Base-by-base conservation (phyloP, 2,113 vertebrate genomes). In the Phyllopteryx taeniolatus region DNA sequence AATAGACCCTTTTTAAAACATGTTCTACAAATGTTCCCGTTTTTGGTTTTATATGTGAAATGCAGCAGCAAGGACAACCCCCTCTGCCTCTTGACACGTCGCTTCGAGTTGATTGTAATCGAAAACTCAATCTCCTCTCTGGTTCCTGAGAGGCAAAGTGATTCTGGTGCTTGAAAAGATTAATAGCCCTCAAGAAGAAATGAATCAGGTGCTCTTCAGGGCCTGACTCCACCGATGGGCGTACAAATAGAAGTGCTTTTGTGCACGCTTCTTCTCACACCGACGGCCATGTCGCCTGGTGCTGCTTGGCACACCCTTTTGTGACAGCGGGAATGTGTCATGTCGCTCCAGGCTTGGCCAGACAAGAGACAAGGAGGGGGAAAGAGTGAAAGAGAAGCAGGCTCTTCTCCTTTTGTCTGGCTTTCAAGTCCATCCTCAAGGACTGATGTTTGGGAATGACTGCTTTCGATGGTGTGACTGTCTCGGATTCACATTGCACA, bases 151-250 rank as follows among this genome's bases (percentile, higher is more conserved):
- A 90, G 90, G 83, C 80, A 87, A 89, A 90, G 89, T 87, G 90
- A 92, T 90, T 90, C 86, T 82, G 85, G 85, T 90, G 84, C 91
- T 93, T 89, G 87, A 87, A 85, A 87, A 91, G 90, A 93, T 93
- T 82, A 92, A 93, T 91, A 88, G 89, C 91, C 89, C 92, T 90
- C 81, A 68, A 91, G 88, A 88, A 92, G 88, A 89, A 91, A 91
- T 91, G 85, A 93, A 92, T 93, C 91, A 86, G 88, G 82, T 83
- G 83, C 87, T 91, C 90, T 87, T 89, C 47, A 59, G 82, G 87
- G 90, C 83, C 76, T 76, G 81, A 86, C 82, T 88, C 85, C 74
- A 85, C 78, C 79, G 75, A 73, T 83, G 86, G 79, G 68, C 47
- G 68, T 70, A 75, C 86, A 84, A 84, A 87, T 81, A 86, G 70